Percentiles rank a stretch among this genome's conserved stretches.
These are phyloP conservation scores for Brachyhypopomus occidentalis DNA, from an alignment of 2,113 vertebrate species.

Conservation along the genomic window DNA sequence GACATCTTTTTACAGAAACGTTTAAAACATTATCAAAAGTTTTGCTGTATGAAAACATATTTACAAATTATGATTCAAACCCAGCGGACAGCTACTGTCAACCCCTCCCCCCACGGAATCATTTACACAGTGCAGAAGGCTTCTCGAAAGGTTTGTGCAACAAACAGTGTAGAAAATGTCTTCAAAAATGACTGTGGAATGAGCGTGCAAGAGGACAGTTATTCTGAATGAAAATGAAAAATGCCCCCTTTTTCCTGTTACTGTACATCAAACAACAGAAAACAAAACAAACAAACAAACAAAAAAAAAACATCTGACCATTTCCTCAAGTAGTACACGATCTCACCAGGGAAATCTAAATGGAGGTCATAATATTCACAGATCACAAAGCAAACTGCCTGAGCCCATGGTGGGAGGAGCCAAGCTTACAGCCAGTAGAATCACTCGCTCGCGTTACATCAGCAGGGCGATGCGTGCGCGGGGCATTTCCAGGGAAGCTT, in stretches of 20 bases:
- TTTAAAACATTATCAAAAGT: conserved; percentile 84
- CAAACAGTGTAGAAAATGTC: conserved; percentile 77
- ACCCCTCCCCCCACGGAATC: conserved; percentile 62
- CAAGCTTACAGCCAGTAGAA: conserved; percentile 41
- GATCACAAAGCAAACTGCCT: conserved; percentile 56
- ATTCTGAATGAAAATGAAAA: conserved; percentile 46
- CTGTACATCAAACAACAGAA: conserved; percentile 15
- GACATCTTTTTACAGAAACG: conserved; percentile 75
- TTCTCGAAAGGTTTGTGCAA: conserved; percentile 82
- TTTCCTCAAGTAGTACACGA: conserved; percentile 72
- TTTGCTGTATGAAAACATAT: conserved; percentile 79
- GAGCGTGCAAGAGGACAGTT: conserved; percentile 52
- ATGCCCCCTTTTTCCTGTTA: conserved; percentile 32
- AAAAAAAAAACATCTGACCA: conserved; percentile 59
- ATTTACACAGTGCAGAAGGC: conserved; percentile 85
- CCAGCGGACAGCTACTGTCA: conserved; percentile 59
- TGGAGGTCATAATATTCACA: conserved; percentile 33
- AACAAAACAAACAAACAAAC: conserved; percentile 59
- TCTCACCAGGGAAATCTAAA: conserved; percentile 47
- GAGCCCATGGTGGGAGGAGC: conserved; percentile 60
- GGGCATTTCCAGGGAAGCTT: conserved; percentile 37
- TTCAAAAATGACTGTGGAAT: conserved; percentile 68
- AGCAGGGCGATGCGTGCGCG: background rate
- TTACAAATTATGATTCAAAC: conserved; percentile 69
- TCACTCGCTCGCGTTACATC: conserved; percentile 54